Percentiles rank a stretch among this genome's conserved stretches.
Evolutionary conservation across 1,140 invertebrate species (phyloP).

Genomic region (Ptiloglossa arizonensis): DNA sequence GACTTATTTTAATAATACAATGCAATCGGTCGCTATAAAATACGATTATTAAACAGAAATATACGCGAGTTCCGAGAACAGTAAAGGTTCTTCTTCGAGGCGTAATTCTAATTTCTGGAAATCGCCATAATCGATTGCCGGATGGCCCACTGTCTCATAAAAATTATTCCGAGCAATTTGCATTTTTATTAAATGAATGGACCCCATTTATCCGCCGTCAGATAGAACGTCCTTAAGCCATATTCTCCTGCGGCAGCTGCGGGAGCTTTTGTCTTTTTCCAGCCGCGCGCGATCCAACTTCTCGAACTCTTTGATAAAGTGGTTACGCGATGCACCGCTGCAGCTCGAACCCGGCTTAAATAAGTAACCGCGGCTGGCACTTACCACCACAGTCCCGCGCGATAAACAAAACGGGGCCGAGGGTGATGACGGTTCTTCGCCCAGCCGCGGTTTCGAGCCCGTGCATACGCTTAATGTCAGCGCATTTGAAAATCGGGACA

Average conservation of each 20-base stretch:
- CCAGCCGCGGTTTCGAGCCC: conserved; percentile 12
- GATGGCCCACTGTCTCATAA: conserved; percentile 13
- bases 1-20: no score
- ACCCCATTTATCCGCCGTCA: conserved; percentile 16
- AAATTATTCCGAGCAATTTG: conserved; percentile 28
- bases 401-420: conserved; percentile 26
- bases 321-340: conserved; percentile 11
- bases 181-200: conserved; percentile 33
- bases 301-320: conserved; percentile 27
- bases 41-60: no score
- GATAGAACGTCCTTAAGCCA: conserved; percentile 16
- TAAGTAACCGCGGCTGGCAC: conserved; percentile 20
- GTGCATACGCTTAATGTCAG: conserved; percentile 46
- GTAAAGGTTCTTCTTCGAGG: no score
- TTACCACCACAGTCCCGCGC: not conserved
- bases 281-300: conserved; percentile 14
- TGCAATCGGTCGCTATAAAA: no score
- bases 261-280: conserved; percentile 24
- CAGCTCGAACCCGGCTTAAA: conserved; percentile 5
- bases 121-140: conserved; percentile 15
- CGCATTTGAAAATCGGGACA: conserved; percentile 52
- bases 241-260: conserved; percentile 5
- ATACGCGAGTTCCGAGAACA: no score
- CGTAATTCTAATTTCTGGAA: not conserved
- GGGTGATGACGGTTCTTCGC: conserved; percentile 9